Evolutionary conservation across 2,888 invertebrate genomes (phyloP), one percentile per base, ranked within the genome.

Genomic region (Rhynchonema sp.): DNA sequence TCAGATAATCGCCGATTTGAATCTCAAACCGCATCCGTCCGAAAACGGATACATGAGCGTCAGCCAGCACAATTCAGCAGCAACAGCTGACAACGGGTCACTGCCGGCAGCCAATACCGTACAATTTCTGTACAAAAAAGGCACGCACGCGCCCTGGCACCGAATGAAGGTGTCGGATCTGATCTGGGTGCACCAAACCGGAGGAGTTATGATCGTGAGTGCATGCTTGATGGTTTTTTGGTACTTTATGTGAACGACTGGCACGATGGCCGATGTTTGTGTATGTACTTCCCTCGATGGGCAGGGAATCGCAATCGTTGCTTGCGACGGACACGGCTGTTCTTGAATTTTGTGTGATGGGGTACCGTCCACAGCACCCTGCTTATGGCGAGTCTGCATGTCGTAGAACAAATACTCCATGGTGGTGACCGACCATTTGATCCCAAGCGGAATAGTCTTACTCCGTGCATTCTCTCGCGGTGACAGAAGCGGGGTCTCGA

Each of bases 11-110:
- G 25, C 6, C 6, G 20, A 23, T 13, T 23, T 57, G n/a, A n/a
- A 22, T 9, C 30, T 57, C n/a, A 29, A 38, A 25, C 30, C 30
- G n/a, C 57, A 57, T 57, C 57, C 57, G 9, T 30, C 26, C 46
- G 57, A 57, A 25, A 38, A 38, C 57, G 57, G 57, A 9, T 57
- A 30, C 57, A 57, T 57, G 57, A 38, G 13, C 38, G 20, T 13
- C 20, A 13, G 9, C 13, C 38, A 38, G 9, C n/a, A n/a, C n/a
- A n/a, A n/a, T n/a, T n/a, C n/a, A n/a, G n/a, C n/a, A n/a, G n/a
- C n/a, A n/a, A n/a, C n/a, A n/a, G n/a, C n/a, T n/a, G 38, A 38
- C 38, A 20, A 38, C 38, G 13, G 20, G 13, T 9, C 9, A 20
- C 38, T 38, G 20, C 38, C 38, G 13, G 20, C 38, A n/a, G 57